Evolutionary conservation across 1,140 invertebrate genomes (phyloP), one percentile per base, ranked within the genome.

Genomic region (Nasonia longicornis): DNA sequence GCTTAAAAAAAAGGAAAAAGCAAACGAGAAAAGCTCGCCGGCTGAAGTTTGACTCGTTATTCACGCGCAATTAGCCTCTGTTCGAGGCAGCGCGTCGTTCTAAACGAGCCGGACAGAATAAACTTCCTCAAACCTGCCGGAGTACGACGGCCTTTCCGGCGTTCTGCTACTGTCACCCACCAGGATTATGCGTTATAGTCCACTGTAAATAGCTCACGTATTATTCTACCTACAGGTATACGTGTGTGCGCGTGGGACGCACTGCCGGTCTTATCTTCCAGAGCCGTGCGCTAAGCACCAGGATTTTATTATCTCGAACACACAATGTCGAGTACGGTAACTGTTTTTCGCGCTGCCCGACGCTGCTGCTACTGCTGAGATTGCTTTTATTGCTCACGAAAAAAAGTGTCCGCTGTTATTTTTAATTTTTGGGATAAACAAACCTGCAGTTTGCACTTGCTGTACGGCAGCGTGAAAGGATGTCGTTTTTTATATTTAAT

Each of bases 21-120:
- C 10, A 63, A 63, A 63, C 12, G 58, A 16, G 58, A 20, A 2
- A 14, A 29, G 64, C 58, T 10, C 63, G 42, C 3, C 26, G 11
- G 31, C 4, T 42, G 16, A 26, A 45, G 67, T 58, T 52, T 71
- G 58, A 73, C 67, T 82, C 66, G 73, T 84, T 85, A 85, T 64
- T 52, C 77, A 52, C 66, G 38, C 6, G 82, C 82, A 82, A 83
- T 84, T 83, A 85, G 81, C 76, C 31, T 63, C 52, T 74, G 66
- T 74, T 64, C 70, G 69, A 79, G 71, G 71, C 63, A 48, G 63
- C 71, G 70, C 48, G 38, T 16, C 63, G 16, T 26, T 20, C 64
- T 29, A 77, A 69, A 77, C 26, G 76, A 77, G 16, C 76, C 16
- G 52, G 58, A 26, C 58, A 66, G 16, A 75, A 52, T 80, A 75